These are phyloP conservation scores for Xyrichtys novacula DNA, from an alignment of 2,797 vertebrate genomes.

Conservation along the genomic window DNA sequence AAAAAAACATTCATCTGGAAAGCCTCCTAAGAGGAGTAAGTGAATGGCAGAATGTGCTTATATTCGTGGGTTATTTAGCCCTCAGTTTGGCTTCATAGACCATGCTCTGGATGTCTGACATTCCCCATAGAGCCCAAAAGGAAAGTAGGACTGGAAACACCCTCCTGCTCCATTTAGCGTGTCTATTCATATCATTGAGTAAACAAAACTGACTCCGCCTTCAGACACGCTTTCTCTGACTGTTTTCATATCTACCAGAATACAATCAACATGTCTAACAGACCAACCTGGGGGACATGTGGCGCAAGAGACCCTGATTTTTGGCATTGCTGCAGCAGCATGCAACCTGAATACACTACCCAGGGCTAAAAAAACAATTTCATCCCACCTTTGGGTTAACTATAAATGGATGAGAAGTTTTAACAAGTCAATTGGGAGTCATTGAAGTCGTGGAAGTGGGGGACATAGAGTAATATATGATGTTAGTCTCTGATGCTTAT, in stretches of 20 bases:
- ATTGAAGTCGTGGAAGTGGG: no score
- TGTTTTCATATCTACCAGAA: not conserved
- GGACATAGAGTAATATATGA: no score
- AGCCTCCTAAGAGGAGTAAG: not conserved
- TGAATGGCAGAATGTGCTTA: not conserved
- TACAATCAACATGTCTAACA: not conserved
- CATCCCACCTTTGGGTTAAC: no score
- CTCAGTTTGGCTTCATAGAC: not conserved
- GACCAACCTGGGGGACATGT: no score
- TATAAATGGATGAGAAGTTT: no score
- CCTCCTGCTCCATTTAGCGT: constrained; percentile 17
- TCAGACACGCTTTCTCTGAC: not conserved
- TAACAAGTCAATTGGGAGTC: no score
- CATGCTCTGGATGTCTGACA: not conserved
- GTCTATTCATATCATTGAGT: no score
- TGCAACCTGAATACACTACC: not conserved
- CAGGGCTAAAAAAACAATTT: no score
- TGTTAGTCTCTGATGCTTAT: no score
- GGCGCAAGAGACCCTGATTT: not conserved
- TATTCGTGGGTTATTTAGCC: not conserved
- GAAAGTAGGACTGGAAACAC: constrained; percentile 23
- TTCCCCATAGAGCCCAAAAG: not conserved
- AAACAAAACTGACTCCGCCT: constrained; percentile 3
- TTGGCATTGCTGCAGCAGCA: no score
- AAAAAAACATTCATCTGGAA: not conserved